phyloP scores from a whole-genome alignment of 1,140 invertebrate species.

The Rhyzopertha dominica region DNA sequence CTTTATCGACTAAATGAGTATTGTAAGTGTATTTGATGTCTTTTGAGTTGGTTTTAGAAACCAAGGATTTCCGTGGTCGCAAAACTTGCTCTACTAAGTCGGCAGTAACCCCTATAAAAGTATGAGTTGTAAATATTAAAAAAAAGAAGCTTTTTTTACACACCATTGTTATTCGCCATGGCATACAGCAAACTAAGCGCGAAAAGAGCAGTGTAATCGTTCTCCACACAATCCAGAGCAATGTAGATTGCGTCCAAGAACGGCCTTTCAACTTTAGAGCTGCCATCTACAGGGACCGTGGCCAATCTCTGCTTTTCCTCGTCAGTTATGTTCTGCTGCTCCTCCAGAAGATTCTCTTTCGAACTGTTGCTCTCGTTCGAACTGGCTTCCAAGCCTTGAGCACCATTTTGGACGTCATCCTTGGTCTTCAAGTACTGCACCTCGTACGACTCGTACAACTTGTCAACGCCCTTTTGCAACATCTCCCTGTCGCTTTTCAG shows the following conservation, averaged over 20 bases:
- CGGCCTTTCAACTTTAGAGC: conserved; percentile 60
- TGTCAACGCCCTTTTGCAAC: conserved; percentile 60
- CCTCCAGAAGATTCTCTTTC: conserved; percentile 34
- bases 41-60: conserved; percentile 28
- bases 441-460: conserved; percentile 47
- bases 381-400: conserved; percentile 29
- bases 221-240: conserved; percentile 78
- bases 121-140: conserved; percentile 27
- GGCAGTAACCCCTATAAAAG: conserved; percentile 63
- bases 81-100: conserved; percentile 67
- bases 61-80: conserved; percentile 39
- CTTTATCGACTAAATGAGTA: conserved; percentile 67
- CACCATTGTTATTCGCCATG: conserved; percentile 90
- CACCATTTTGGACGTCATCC: conserved; percentile 37
- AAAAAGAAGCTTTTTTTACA: conserved; percentile 23
- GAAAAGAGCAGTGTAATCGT: conserved; percentile 93
- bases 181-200: conserved; percentile 89
- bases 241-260: conserved; percentile 86
- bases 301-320: conserved; percentile 81
- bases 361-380: conserved; percentile 29
- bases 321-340: conserved; percentile 75
- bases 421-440: conserved; percentile 19
- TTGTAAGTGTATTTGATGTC: conserved; percentile 60
- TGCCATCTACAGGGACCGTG: conserved; percentile 47
- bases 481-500: conserved; percentile 69